Evolutionary conservation across 2,113 vertebrate genomes (phyloP).

Genomic region (Etia nguti): DNA sequence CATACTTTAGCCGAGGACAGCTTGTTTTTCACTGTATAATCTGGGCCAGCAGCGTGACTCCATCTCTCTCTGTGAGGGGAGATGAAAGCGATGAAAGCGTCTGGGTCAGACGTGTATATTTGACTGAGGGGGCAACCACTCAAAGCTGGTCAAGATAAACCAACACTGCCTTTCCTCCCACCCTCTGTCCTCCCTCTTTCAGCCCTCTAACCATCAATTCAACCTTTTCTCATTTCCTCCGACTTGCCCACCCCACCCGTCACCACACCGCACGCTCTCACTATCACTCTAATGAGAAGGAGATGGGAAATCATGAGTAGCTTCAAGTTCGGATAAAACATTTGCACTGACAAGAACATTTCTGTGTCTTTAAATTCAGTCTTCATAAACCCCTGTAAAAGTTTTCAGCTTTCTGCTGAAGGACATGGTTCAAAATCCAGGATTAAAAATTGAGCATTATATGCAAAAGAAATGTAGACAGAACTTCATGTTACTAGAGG

Average conservation of each 20-base stretch:
- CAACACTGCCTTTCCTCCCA: constrained; percentile 27
- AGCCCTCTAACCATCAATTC: background rate
- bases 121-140: constrained; percentile 47
- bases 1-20: constrained; percentile 20
- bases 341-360: background rate
- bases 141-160: constrained; percentile 53
- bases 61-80: background rate
- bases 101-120: constrained; percentile 49
- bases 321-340: background rate
- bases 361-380: background rate
- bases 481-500: background rate
- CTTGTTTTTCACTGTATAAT: constrained; percentile 41
- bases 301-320: background rate
- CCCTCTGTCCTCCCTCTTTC: background rate
- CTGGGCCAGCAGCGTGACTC: constrained; percentile 11
- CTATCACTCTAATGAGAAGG: background rate
- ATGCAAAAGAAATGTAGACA: background rate
- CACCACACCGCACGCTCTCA: background rate
- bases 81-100: constrained; percentile 61
- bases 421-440: background rate
- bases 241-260: background rate
- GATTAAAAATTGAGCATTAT: background rate
- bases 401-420: background rate
- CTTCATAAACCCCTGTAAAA: background rate
- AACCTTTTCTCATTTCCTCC: background rate